Base-by-base conservation (phyloP, 2,797 vertebrate species). In the Steatocranus sp. region DNA sequence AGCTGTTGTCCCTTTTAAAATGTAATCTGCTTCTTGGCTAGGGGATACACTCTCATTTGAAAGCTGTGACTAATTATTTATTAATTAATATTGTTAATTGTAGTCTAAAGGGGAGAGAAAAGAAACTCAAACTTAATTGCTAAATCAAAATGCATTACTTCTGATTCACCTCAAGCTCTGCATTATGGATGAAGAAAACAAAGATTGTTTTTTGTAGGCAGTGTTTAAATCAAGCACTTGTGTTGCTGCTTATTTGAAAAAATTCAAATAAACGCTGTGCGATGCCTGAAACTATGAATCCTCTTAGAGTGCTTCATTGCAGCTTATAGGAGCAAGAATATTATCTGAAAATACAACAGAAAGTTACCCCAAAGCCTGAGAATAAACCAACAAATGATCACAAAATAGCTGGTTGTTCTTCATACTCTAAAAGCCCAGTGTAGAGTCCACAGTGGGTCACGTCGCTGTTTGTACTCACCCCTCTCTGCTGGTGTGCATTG, bases 41-140 rank as follows among this genome's bases (percentile, higher is more conserved):
- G 36, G 63, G 80, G 86, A 86, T 63, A 83, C 32, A 25, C 38
- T 76, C 48, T 73, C 50, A 75, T 88, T 25, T 77, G 20, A 87
- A 80, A 84, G 66, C 73, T 51, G n/a, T 51, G 73, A 79, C 50
- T 81, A 81, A 85, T 89, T 48, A 87, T 85, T 84, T 79, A 90
- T 89, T 79, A 70, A 86, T 78, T 83, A 78, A 82, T 75, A 56
- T 80, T 75, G 43, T 61, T 91, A 89, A 86, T 87, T 83, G 61
- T 61, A 68, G 61, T 84, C 66, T 61, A 11, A 12, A 76, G 76
- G 61, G 74, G 61, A 68, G 32, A 78, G 14, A 56, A 10, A 20
- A 43, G 23, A 50, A 53, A 76, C 49, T 34, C 11, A 80, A 63
- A 30, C 5, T 18, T 80, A 86, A 80, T 77, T 66, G 76, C 46